These are phyloP conservation scores for Campylorhamphus procurvoides DNA, from an alignment of 2,113 vertebrate species.

Conservation along the genomic window DNA sequence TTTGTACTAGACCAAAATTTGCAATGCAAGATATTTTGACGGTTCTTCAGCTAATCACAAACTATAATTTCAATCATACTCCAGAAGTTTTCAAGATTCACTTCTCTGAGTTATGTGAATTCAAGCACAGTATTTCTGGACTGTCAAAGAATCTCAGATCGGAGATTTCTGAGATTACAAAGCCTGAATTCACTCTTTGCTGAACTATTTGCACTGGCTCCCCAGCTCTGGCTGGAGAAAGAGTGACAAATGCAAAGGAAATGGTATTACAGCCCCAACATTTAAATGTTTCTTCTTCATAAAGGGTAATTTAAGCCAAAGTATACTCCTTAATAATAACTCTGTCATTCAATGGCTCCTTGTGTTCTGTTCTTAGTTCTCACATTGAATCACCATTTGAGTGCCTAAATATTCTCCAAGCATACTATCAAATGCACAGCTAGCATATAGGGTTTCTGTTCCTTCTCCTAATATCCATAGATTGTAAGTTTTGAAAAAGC, in stretches of 20 bases:
- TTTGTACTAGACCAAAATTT: neutral
- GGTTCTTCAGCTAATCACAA: neutral
- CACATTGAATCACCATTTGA: neutral
- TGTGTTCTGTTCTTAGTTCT: neutral
- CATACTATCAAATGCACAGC: neutral
- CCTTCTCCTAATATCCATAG: neutral
- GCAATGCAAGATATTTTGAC: neutral
- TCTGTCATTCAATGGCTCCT: neutral
- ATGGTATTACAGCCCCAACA: neutral
- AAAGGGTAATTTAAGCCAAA: conserved; percentile 8
- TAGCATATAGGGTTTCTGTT: neutral
- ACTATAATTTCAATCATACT: neutral
- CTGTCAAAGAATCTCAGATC: neutral
- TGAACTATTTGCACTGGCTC: neutral
- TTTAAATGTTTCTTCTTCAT: neutral
- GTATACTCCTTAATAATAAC: neutral
- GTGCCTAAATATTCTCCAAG: neutral
- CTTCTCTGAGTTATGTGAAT: neutral
- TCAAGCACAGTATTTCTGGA: neutral
- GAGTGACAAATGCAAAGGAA: neutral
- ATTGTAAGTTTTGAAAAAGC: neutral
- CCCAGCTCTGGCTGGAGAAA: neutral
- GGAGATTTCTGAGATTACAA: neutral
- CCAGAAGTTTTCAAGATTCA: neutral
- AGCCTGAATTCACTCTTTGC: neutral